A percentile compares a stretch with the other conserved stretches of the same genome.
Evolutionary conservation across 2,113 vertebrate species (phyloP).

Genomic region (Nansenia antarctica): DNA sequence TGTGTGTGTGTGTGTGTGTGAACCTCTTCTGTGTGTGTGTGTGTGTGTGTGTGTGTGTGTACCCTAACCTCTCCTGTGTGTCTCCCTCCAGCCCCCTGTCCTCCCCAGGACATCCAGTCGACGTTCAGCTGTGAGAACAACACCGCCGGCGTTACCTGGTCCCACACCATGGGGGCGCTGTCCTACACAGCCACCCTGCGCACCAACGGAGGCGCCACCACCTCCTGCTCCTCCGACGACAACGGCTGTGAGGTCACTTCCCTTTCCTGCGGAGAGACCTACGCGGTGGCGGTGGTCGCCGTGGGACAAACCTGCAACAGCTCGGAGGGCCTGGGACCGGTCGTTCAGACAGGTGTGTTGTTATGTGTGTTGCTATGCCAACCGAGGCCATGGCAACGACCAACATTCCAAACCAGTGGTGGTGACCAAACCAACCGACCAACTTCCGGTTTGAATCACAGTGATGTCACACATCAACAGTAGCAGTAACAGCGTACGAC

Average conservation of each 20-base stretch:
- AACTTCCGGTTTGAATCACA: no score
- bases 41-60: no score
- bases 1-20: no score
- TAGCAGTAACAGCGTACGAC: no score
- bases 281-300: constrained; percentile 29
- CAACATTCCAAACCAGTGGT: no score
- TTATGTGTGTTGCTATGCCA: constrained; percentile 17
- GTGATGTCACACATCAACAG: no score
- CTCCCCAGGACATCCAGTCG: constrained; percentile 35
- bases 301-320: constrained; percentile 38
- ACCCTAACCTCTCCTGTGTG: background rate
- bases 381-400: no score
- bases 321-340: constrained; percentile 8
- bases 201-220: constrained; percentile 15
- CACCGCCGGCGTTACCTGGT: constrained; percentile 39
- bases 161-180: constrained; percentile 27
- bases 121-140: constrained; percentile 29
- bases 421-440: no score
- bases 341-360: constrained; percentile 42
- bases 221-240: constrained; percentile 12
- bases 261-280: constrained; percentile 43
- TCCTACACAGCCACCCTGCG: constrained; percentile 25
- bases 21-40: no score
- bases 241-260: constrained; percentile 33
- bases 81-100: constrained; percentile 38